Conservation (phyloP, 2,797 vertebrate genomes). For the Harpagifer antarcticus region DNA sequence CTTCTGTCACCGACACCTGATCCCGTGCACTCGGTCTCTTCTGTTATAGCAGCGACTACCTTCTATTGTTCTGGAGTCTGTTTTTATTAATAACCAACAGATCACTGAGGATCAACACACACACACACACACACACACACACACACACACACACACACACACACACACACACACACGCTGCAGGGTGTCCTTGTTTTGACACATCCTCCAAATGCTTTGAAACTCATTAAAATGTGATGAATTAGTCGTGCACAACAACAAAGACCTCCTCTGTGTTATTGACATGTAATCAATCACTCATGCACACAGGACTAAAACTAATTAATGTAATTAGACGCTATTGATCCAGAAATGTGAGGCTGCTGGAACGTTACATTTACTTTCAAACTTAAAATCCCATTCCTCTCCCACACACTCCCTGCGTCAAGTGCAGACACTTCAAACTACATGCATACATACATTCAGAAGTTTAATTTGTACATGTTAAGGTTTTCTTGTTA, state of each 20-base stretch:
- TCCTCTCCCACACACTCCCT: no score
- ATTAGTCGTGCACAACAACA: conserved; percentile 2
- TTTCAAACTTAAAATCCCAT: no score
- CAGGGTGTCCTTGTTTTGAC: conserved; percentile 44
- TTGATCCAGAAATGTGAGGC: not conserved
- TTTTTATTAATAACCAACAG: conserved; percentile 28
- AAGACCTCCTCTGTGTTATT: conserved; percentile 25
- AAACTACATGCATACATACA: no score
- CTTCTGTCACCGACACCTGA: conserved; percentile 71
- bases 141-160: no score
- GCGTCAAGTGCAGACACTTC: no score
- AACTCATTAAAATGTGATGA: conserved; percentile 56
- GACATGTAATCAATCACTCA: conserved; percentile 51
- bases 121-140: no score
- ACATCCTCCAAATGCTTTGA: conserved; percentile 39
- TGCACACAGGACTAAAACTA: not conserved
- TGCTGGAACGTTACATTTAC: not conserved
- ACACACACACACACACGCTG: not conserved
- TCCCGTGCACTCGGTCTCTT: conserved; percentile 60
- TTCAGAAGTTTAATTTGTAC: no score
- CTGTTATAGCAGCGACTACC: no score
- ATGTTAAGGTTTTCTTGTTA: not conserved
- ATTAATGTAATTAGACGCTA: conserved; percentile 8
- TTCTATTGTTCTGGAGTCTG: not conserved
- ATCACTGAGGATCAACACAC: conserved; percentile 26